These are phyloP conservation scores for Gryllus bimaculatus DNA, from an alignment of 1,140 invertebrate genomes.

Conservation along the genomic window DNA sequence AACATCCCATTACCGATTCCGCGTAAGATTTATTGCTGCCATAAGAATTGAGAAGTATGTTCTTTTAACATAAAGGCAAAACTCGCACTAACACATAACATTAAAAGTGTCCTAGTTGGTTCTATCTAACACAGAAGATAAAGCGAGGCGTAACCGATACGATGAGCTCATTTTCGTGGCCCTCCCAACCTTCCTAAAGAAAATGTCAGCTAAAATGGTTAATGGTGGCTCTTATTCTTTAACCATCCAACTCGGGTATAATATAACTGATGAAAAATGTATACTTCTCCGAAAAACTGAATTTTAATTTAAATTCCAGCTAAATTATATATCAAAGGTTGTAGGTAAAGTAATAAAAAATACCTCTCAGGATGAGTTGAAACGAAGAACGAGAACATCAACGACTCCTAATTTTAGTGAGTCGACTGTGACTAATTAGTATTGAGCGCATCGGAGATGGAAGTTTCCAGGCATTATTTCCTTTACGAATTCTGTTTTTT, in stretches of 20 bases:
- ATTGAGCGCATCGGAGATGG: not conserved
- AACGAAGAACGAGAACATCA: not conserved
- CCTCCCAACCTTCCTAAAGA: not conserved
- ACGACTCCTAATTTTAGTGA: not conserved
- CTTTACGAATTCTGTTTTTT: no score
- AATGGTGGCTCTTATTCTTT: not conserved
- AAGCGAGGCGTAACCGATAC: no score
- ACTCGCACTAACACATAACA: no score
- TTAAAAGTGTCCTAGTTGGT: no score
- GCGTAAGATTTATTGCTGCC: no score
- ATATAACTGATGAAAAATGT: conserved; percentile 2
- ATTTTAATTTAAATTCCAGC: not conserved
- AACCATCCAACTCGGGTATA: not conserved
- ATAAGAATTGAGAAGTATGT: no score
- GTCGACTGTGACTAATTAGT: not conserved
- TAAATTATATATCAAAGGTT: not conserved
- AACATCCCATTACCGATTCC: no score
- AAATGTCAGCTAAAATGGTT: not conserved
- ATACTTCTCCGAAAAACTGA: not conserved
- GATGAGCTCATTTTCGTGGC: no score
- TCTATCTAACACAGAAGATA: no score
- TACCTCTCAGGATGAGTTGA: not conserved
- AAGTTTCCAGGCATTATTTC: no score
- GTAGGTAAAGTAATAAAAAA: not conserved
- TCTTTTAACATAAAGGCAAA: no score